Evolutionary conservation across 2,113 vertebrate genomes (phyloP).

Genomic region (Cettia cetti): DNA sequence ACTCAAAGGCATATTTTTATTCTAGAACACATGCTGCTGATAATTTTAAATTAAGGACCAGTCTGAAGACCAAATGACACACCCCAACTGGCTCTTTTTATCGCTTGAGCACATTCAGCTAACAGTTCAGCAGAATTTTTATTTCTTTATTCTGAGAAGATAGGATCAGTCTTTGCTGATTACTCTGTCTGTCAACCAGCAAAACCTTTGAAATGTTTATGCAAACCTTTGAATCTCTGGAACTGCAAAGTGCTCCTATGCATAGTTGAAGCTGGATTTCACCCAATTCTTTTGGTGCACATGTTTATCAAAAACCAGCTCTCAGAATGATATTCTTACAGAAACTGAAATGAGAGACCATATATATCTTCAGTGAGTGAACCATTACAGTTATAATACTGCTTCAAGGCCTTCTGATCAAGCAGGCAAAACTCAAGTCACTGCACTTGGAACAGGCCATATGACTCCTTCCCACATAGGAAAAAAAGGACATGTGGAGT

Average conservation of each 20-base stretch:
- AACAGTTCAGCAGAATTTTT: background rate
- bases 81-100: background rate
- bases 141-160: background rate
- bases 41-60: background rate
- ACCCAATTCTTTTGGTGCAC: background rate
- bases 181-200: background rate
- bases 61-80: background rate
- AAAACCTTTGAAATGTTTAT: background rate
- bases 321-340: background rate
- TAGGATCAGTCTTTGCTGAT: background rate
- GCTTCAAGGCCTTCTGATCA: background rate
- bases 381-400: background rate
- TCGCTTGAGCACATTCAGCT: fast-evolving
- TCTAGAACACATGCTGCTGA: background rate
- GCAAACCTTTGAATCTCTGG: background rate
- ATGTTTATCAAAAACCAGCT: background rate
- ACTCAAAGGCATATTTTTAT: background rate
- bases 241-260: background rate
- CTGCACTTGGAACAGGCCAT: background rate
- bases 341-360: background rate
- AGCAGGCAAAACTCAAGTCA: background rate
- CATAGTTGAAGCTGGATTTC: background rate
- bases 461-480: background rate
- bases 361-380: background rate
- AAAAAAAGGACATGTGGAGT: background rate